Evolutionary conservation across 1,140 invertebrate genomes (phyloP), one percentile per base, ranked within the genome.

Genomic region (Leucophenga varia): DNA sequence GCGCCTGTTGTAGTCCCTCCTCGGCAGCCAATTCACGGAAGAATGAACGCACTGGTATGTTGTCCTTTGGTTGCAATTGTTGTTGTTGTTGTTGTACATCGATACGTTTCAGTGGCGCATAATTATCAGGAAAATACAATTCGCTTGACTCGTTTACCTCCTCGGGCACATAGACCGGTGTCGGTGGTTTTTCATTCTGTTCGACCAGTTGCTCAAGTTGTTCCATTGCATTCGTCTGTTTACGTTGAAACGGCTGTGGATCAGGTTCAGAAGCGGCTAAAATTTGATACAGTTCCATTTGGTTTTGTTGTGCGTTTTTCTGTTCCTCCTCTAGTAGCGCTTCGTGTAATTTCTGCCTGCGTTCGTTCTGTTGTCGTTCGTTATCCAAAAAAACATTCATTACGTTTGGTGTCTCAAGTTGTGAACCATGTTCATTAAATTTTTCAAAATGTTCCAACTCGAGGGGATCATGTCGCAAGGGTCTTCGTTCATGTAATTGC

Each of bases 61-160:
- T n/a, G n/a, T n/a, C n/a, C n/a, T 68, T 56, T 1, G 47, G 52
- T 19, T 9, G 49, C 13, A 28, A 37, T 9, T 31, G 42, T 13
- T 30, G 8, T n/a, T 35, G 10, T 42, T 52, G 25, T 9, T 30
- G 36, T 16, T 41, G 25, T 35, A 4, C 41, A 36, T 6, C 51
- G 19, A 45, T 37, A 13, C 70, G 63, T 25, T 73, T 73, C 20
- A 58, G 53, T 3, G 65, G 65, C 8, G 53, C 52, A 38, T 52
- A 72, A 52, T 69, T 67, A 32, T 72, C 64, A 20, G 69, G 69
- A 9, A 72, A 67, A 22, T 72, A 72, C 5, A 72, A 49, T 22
- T 72, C 69, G 40, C 64, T 72, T 17, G 69, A 70, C 6, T 72
- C 68, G 45, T 72, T 63, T 6, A 72, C 50, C 19, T 72, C 69